Conservation (phyloP, 2,888 invertebrate genomes). For the Spodoptera littoralis region DNA sequence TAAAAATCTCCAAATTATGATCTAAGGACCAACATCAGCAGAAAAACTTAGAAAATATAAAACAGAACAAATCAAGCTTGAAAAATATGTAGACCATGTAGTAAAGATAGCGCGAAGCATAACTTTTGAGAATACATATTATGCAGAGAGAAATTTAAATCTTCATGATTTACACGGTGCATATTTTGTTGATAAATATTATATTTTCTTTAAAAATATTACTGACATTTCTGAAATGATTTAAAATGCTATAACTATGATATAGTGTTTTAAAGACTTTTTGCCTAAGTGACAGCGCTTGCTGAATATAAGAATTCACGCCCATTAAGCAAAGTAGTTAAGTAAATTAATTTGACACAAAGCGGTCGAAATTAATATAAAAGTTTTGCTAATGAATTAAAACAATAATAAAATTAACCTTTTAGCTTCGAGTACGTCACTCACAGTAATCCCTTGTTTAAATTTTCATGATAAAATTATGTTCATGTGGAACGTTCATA, state of each 20-base stretch:
- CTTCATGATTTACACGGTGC: conserved; percentile 28
- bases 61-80: conserved; percentile 19
- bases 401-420: conserved; percentile 24
- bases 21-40: conserved; percentile 27
- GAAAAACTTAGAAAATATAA: conserved; percentile 22
- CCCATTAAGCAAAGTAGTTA: no score
- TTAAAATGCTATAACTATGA: no score
- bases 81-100: conserved; percentile 29
- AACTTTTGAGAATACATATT: conserved; percentile 29
- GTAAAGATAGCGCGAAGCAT: conserved; percentile 28
- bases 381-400: conserved; percentile 11
- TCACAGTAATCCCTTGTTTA: conserved; percentile 10
- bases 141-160: conserved; percentile 33
- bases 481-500: conserved; percentile 26
- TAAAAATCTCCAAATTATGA: conserved; percentile 11
- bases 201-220: conserved; percentile 1
- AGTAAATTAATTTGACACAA: no score
- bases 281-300: no score
- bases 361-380: neutral
- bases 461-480: conserved; percentile 31
- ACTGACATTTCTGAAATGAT: no score
- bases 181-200: no score
- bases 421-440: conserved; percentile 20
- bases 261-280: no score
- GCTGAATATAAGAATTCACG: no score